A percentile compares a stretch with the other conserved stretches of the same genome.
Evolutionary conservation across 1,140 invertebrate genomes (phyloP).

Genomic region (Trachymyrmex cornetzi): DNA sequence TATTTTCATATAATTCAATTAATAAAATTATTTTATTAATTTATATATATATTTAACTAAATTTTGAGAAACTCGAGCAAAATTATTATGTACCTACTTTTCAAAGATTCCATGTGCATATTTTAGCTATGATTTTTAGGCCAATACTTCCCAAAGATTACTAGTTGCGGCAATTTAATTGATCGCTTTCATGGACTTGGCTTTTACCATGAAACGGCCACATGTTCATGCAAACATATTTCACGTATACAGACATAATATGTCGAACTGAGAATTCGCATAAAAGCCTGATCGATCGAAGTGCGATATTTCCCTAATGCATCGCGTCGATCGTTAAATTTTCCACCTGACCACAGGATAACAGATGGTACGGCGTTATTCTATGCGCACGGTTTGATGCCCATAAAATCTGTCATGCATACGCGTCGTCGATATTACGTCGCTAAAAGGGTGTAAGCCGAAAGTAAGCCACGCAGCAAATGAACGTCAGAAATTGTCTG

Average conservation of each 20-base stretch:
- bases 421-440: conserved; percentile 54
- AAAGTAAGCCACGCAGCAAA: conserved; percentile 48
- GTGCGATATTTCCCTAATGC: conserved; percentile 58
- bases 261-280: conserved; percentile 6
- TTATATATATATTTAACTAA: too few relatives aligned
- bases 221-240: conserved; percentile 1
- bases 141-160: background rate
- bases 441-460: conserved; percentile 31
- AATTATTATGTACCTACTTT: background rate
- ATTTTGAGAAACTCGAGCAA: too few relatives aligned
- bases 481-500: conserved; percentile 34
- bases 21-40: too few relatives aligned
- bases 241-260: background rate
- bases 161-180: background rate
- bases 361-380: conserved; percentile 72
- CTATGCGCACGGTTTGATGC: conserved; percentile 56
- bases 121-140: background rate
- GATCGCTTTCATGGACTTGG: background rate
- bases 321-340: conserved; percentile 68
- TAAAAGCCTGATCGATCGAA: conserved; percentile 44
- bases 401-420: conserved; percentile 73
- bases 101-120: background rate
- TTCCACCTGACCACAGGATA: conserved; percentile 72
- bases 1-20: too few relatives aligned
- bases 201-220: background rate